Evolutionary conservation across 2,113 vertebrate genomes (phyloP).

Genomic region (Nycticebus coucang): DNA sequence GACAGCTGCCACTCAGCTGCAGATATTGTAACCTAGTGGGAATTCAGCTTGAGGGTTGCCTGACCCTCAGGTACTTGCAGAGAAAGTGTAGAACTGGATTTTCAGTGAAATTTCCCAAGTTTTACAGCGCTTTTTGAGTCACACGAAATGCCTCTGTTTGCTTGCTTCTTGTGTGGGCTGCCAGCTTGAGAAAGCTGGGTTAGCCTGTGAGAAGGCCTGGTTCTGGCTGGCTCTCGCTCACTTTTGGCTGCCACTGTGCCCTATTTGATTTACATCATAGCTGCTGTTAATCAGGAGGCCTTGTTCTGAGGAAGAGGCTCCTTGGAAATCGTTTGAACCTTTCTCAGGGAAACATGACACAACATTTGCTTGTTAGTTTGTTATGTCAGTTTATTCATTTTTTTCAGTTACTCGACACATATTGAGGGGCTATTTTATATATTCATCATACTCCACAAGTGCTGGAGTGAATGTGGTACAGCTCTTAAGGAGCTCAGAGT

Average conservation of each 20-base stretch:
- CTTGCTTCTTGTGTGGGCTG: background rate
- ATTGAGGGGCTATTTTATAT: background rate
- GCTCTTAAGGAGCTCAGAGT: background rate
- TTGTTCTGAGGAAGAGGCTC: background rate
- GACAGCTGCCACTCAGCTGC: too few relatives aligned
- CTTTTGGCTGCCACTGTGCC: background rate
- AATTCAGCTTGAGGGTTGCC: background rate
- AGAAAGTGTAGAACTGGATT: background rate
- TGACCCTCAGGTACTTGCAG: background rate
- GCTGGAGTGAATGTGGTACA: background rate
- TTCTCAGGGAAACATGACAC: background rate
- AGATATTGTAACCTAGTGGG: background rate
- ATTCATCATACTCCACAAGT: background rate
- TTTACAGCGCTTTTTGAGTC: background rate
- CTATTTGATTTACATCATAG: background rate
- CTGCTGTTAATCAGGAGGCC: background rate
- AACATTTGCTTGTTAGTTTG: background rate
- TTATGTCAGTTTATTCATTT: background rate
- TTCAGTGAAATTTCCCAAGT: background rate
- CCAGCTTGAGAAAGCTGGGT: background rate
- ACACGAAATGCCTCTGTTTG: background rate
- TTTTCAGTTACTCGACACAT: background rate
- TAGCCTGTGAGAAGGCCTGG: background rate
- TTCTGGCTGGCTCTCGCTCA: background rate
- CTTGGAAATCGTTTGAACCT: background rate